Evolutionary conservation across 2,888 invertebrate species (phyloP), one percentile per base, ranked within the genome.

Genomic region (Ernsta delagoae): DNA sequence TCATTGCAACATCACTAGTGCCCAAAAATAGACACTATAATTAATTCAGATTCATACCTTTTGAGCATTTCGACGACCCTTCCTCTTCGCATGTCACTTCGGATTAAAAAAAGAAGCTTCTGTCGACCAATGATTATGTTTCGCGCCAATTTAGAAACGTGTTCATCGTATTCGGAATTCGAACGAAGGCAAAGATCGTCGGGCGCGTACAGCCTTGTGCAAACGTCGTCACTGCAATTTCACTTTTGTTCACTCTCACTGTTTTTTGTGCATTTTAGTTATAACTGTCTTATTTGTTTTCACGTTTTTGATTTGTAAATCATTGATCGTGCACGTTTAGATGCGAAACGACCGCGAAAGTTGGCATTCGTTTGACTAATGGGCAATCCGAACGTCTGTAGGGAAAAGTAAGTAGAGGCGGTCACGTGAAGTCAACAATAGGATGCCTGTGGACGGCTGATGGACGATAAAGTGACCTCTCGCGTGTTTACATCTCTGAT

Each of bases 321-420:
- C 16, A 8, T 54, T 54, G 43, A 65, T 61, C 39, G 34, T 45
- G 34, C 61, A 63, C 56, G 48, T 62, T 57, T 65, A 68, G 72
- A 64, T 73, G 63, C 70, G 78, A 73, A 74, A 78, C 87, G 85
- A 78, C 83, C 81, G 79, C 87, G 84, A 88, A 89, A 87, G 87
- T 85, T 83, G 83, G 81, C 84, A 75, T 74, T 75, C 80, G 79
- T 79, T 83, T 82, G 83, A 79, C 79, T 80, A 81, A 78, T 81
- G 82, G 75, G 73, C 77, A 75, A 79, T 64, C 74, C 70, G 78
- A 62, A 71, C 71, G 75, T 73, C 77, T 73, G 77, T 74, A 79
- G 82, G 81, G 80, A 81, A 84, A 84, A 82, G 83, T 77, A 70
- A 72, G 31, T 31, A 31, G 2, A 62, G 71, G 72, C 71, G 67